Conservation (phyloP, 2,797 vertebrate genomes). For the Pseudomugil tenellus region DNA sequence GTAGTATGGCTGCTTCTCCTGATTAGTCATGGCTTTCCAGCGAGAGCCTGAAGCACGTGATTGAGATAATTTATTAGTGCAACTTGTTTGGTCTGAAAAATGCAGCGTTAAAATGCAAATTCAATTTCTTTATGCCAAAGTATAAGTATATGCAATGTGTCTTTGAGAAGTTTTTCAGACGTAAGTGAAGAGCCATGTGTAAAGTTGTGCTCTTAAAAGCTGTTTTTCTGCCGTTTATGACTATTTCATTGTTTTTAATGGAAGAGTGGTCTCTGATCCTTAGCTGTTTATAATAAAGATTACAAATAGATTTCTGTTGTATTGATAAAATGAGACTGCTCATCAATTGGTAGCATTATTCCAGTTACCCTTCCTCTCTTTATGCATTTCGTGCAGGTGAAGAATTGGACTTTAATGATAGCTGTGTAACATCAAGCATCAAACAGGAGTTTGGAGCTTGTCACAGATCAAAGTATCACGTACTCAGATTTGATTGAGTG, state of each 20-base stretch:
- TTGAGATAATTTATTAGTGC: not conserved
- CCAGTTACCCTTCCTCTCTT: not conserved
- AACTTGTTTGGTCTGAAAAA: not conserved
- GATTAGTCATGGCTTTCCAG: conserved; percentile 98
- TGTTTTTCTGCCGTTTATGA: not conserved
- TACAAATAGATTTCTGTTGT: not conserved
- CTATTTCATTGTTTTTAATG: not conserved
- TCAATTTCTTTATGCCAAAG: not conserved
- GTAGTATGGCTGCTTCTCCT: conserved; percentile 98
- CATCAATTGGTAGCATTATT: not conserved
- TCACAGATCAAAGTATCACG: not conserved
- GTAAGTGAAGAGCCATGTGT: not conserved
- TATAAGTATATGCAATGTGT: not conserved
- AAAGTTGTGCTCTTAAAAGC: not conserved
- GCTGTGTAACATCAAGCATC: not conserved
- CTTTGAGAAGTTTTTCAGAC: not conserved
- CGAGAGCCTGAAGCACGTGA: conserved; percentile 86
- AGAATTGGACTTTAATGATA: not conserved
- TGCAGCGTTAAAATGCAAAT: not conserved
- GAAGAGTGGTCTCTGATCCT: not conserved
- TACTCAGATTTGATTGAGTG: not conserved
- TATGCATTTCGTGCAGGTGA: not conserved
- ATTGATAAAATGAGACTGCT: not conserved
- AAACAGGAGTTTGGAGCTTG: not conserved
- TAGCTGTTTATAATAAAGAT: not conserved